phyloP scores from a whole-genome alignment of 2,888 invertebrate genomes.

The Lasioglossum malachurum region DNA sequence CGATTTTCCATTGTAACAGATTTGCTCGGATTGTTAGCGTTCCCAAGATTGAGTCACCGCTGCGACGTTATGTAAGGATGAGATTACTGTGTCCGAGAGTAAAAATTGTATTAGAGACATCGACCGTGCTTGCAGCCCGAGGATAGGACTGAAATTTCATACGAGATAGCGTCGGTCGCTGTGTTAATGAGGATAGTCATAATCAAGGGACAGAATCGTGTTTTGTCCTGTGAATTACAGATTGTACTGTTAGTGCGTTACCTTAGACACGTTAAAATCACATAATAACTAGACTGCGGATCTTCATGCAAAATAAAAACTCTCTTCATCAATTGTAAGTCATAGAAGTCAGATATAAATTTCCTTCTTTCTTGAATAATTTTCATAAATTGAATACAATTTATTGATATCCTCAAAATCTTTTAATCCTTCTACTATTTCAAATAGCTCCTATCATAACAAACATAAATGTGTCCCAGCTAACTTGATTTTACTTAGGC shows the following conservation, averaged over 20 bases:
- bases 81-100: slow-evolving; percentile 51
- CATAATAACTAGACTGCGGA: background rate
- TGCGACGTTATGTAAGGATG: slow-evolving; percentile 62
- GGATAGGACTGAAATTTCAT: slow-evolving; percentile 62
- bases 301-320: no score
- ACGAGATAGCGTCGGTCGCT: slow-evolving; percentile 43
- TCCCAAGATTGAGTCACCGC: slow-evolving; percentile 68
- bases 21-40: slow-evolving; percentile 59
- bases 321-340: no score
- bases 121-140: slow-evolving; percentile 42
- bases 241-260: background rate
- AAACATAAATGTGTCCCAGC: no score
- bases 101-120: slow-evolving; percentile 48
- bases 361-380: no score
- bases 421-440: no score
- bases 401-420: no score
- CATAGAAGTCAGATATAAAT: no score
- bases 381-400: no score
- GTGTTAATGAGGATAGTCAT: slow-evolving; percentile 54
- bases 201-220: slow-evolving; percentile 11
- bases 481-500: no score
- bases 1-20: slow-evolving; percentile 63
- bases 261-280: background rate
- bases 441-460: no score
- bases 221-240: slow-evolving; percentile 25